These are phyloP conservation scores for Monoplex corrugatus DNA, from an alignment of 2,888 invertebrate genomes.

Conservation along the genomic window DNA sequence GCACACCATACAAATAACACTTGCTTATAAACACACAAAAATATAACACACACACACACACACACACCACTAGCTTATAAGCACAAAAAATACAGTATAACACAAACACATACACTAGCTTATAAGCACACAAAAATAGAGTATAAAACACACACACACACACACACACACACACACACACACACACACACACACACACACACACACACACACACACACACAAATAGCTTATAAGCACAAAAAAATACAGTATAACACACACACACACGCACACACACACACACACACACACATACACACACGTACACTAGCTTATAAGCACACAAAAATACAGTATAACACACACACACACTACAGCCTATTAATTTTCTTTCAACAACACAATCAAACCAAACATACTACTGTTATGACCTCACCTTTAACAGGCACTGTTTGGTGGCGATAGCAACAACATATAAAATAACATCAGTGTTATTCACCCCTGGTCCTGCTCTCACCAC, in stretches of 20 bases:
- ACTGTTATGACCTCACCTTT: too few relatives aligned
- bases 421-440: constrained; percentile 57
- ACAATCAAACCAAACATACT: too few relatives aligned
- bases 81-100: too few relatives aligned
- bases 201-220: not conserved
- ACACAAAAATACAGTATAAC: not conserved
- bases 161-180: constrained; percentile 4
- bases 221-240: not conserved
- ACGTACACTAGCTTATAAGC: not conserved
- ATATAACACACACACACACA: not conserved
- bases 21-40: too few relatives aligned
- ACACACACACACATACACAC: not conserved
- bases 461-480: constrained; percentile 72
- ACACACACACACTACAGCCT: constrained; percentile 4
- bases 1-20: not conserved
- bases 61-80: not conserved
- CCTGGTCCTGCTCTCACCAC: constrained; percentile 70
- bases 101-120: not conserved
- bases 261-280: not conserved
- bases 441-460: constrained; percentile 75
- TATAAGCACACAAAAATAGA: not conserved
- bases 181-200: constrained; percentile 9
- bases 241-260: not conserved
- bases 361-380: too few relatives aligned
- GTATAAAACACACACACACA: not conserved